phyloP scores from a whole-genome alignment of 2,888 invertebrate species.

The Leucoma salicis region DNA sequence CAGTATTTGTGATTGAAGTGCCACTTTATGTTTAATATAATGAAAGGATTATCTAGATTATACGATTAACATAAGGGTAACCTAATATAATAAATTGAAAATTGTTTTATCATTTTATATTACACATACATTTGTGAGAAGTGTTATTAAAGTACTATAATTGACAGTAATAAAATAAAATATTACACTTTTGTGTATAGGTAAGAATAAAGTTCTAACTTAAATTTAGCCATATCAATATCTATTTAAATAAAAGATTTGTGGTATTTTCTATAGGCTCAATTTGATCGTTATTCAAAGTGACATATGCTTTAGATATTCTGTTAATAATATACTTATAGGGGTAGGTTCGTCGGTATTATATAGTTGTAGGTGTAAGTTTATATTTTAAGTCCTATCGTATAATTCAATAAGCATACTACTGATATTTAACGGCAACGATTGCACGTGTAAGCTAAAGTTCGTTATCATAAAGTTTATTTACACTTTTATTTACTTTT shows the following conservation, averaged over 20 bases:
- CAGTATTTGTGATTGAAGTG: conserved; percentile 91
- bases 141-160: conserved; percentile 80
- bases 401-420: conserved; percentile 73
- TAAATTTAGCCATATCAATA: conserved; percentile 84
- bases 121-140: conserved; percentile 82
- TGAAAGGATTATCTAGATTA: conserved; percentile 84
- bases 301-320: conserved; percentile 83
- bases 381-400: conserved; percentile 64
- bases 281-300: conserved; percentile 82
- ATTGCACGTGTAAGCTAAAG: conserved; percentile 78
- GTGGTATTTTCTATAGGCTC: conserved; percentile 83
- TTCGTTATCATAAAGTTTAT: conserved; percentile 79
- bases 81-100: conserved; percentile 82
- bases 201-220: conserved; percentile 80
- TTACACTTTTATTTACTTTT: conserved; percentile 80
- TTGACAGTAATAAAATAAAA: conserved; percentile 81
- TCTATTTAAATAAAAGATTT: conserved; percentile 82
- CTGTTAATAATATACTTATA: conserved; percentile 82
- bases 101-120: conserved; percentile 84
- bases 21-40: conserved; percentile 88
- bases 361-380: conserved; percentile 70
- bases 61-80: conserved; percentile 83
- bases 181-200: conserved; percentile 83
- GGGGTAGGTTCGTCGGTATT: conserved; percentile 78
- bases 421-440: conserved; percentile 79